phyloP scores from a whole-genome alignment of 2,113 vertebrate genomes.

The Perccottus glenii region DNA sequence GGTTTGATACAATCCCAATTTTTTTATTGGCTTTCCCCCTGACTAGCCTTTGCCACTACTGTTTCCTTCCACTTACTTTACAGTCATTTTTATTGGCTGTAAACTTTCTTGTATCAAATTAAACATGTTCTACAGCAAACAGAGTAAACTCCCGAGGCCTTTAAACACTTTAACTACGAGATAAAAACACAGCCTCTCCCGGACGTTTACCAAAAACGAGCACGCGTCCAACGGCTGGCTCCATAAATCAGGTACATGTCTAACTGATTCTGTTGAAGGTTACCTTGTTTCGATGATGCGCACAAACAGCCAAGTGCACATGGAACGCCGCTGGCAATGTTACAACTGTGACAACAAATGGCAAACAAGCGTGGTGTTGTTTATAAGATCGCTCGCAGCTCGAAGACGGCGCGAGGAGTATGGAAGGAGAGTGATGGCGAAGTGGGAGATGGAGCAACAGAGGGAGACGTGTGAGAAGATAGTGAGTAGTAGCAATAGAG shows the following conservation, averaged over 20 bases:
- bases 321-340: constrained; percentile 45
- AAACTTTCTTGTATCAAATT: constrained; percentile 35
- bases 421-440: neutral
- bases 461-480: constrained; percentile 2
- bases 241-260: constrained; percentile 39
- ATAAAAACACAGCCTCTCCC: constrained; percentile 12
- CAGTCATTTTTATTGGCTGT: constrained; percentile 20
- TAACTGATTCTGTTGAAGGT: constrained; percentile 48
- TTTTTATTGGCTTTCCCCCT: no score
- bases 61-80: constrained; percentile 14
- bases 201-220: constrained; percentile 20
- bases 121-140: constrained; percentile 22
- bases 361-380: constrained; percentile 31
- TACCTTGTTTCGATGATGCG: constrained; percentile 42
- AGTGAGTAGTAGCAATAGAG: constrained; percentile 12
- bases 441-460: constrained; percentile 1
- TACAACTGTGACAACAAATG: constrained; percentile 47
- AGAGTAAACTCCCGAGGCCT: constrained; percentile 17
- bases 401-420: neutral
- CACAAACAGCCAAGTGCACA: constrained; percentile 37
- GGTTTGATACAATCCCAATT: neutral
- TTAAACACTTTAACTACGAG: constrained; percentile 28
- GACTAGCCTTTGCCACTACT: neutral
- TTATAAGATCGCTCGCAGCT: constrained; percentile 37
- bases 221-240: constrained; percentile 20